phyloP scores from a whole-genome alignment of 2,797 vertebrate species.

The Aulostomus chinensis region DNA sequence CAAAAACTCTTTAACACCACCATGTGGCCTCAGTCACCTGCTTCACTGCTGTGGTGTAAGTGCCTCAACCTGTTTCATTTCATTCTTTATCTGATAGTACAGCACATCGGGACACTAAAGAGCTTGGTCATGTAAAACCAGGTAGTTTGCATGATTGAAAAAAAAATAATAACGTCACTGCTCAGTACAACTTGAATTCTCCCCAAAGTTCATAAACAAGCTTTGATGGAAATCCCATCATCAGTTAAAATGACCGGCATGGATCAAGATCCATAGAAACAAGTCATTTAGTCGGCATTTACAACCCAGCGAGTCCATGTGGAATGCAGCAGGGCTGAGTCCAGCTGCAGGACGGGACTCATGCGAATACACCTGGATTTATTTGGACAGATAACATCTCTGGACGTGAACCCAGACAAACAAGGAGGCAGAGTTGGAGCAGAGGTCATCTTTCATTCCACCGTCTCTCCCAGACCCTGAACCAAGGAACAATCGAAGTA shows the following conservation, averaged over 20 bases:
- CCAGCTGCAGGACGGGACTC: constrained; percentile 39
- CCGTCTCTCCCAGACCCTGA: constrained; percentile 11
- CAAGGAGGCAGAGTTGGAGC: constrained; percentile 21
- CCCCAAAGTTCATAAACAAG: background rate
- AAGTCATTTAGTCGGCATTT: constrained; percentile 23
- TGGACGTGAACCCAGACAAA: constrained; percentile 37
- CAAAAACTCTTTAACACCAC: constrained; percentile 64
- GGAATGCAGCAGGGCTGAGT: constrained; percentile 50
- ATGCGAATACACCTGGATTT: constrained; percentile 53
- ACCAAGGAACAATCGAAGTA: constrained; percentile 2
- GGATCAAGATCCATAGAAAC: constrained; percentile 24
- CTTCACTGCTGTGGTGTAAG: background rate
- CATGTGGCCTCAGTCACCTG: constrained; percentile 29
- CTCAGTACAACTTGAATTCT: too few relatives aligned
- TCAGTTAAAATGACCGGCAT: constrained; percentile 17
- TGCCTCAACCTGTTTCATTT: constrained; percentile 17
- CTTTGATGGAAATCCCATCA: constrained; percentile 20
- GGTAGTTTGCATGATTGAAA: background rate
- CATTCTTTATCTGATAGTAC: too few relatives aligned
- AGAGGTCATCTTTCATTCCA: constrained; percentile 39
- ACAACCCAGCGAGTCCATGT: constrained; percentile 40
- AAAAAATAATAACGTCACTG: background rate
- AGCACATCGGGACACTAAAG: background rate
- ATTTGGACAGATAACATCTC: constrained; percentile 53
- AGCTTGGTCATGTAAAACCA: too few relatives aligned